Evolutionary conservation across 2,888 invertebrate genomes (phyloP).

Genomic region (Limenitis camilla): DNA sequence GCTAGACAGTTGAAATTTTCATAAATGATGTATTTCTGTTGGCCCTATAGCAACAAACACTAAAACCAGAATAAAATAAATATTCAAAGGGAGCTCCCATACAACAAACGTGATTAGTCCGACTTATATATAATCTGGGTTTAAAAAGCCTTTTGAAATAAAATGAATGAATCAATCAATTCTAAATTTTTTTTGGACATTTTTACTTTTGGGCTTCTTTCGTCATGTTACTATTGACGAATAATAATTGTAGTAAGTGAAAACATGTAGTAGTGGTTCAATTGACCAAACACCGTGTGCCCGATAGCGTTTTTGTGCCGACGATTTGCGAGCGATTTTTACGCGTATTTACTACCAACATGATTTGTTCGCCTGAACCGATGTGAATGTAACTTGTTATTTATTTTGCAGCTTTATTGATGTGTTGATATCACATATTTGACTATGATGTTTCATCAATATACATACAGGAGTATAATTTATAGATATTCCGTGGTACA

Average conservation of each 20-base stretch:
- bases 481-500: too few relatives aligned
- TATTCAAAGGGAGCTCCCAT: too few relatives aligned
- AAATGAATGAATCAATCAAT: too few relatives aligned
- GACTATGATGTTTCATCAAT: background rate
- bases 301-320: constrained; percentile 30
- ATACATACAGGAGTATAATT: too few relatives aligned
- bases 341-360: constrained; percentile 21
- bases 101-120: too few relatives aligned
- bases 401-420: constrained; percentile 4
- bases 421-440: background rate
- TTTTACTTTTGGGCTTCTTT: background rate
- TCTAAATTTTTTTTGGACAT: too few relatives aligned
- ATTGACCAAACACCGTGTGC: constrained; percentile 46
- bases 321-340: constrained; percentile 26
- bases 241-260: background rate
- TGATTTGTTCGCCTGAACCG: constrained; percentile 23
- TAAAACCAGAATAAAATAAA: too few relatives aligned
- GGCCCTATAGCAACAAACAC: too few relatives aligned
- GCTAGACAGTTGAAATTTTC: too few relatives aligned
- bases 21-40: too few relatives aligned
- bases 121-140: too few relatives aligned
- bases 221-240: background rate
- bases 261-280: constrained; percentile 31
- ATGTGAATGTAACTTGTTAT: constrained; percentile 9
- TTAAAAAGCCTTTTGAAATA: too few relatives aligned